A percentile compares a stretch with the other conserved stretches of the same genome.
Conservation (phyloP, 1,140 invertebrate species). For the Babylonia areolata region DNA sequence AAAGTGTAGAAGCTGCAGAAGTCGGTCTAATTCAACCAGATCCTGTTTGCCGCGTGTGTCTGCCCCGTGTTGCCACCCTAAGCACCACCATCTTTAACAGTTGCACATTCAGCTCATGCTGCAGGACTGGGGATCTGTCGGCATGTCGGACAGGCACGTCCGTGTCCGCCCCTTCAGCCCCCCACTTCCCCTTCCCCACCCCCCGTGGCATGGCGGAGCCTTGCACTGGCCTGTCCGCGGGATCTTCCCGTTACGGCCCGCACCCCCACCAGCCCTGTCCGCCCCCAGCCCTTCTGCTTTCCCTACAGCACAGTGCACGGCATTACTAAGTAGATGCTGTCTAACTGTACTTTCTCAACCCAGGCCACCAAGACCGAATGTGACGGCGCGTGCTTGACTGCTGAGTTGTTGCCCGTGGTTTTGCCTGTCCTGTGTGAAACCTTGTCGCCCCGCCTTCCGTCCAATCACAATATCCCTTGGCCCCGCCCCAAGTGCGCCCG, state of each 20-base stretch:
- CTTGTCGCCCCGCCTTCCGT: not conserved
- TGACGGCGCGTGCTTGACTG: not conserved
- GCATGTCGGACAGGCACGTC: not conserved
- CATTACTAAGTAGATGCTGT: too few relatives aligned
- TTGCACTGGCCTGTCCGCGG: too few relatives aligned
- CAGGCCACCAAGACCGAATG: too few relatives aligned
- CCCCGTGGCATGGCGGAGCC: not conserved
- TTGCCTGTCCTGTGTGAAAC: slow-evolving; percentile 20
- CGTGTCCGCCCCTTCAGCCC: too few relatives aligned
- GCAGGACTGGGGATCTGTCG: not conserved
- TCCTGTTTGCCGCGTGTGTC: too few relatives aligned
- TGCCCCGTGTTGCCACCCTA: not conserved
- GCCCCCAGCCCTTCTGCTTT: too few relatives aligned
- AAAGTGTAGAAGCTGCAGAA: too few relatives aligned
- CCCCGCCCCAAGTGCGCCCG: not conserved
- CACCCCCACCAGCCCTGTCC: not conserved
- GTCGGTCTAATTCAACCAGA: too few relatives aligned
- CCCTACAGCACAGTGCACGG: too few relatives aligned
- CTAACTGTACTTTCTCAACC: too few relatives aligned
- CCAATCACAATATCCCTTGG: not conserved
- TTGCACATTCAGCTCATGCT: slow-evolving; percentile 14
- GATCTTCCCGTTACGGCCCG: too few relatives aligned
- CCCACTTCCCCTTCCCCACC: not conserved
- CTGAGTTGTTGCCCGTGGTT: not conserved
- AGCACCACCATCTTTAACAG: slow-evolving; percentile 2